Percentiles rank a stretch among this genome's conserved stretches.
Conservation (phyloP, 2,888 invertebrate species). For the Notodonta dromedarius region DNA sequence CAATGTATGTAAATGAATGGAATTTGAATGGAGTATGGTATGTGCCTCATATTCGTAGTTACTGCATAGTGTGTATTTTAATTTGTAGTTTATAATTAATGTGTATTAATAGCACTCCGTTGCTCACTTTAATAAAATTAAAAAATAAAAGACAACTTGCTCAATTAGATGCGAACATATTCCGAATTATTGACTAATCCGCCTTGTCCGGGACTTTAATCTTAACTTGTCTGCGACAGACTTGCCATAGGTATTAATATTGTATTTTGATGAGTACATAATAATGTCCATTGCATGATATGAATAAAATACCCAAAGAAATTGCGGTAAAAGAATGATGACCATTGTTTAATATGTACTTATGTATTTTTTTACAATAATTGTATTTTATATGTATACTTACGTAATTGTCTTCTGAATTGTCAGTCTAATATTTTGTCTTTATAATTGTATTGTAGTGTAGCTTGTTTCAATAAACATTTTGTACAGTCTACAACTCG, state of each 20-base stretch:
- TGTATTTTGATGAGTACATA: too few relatives aligned
- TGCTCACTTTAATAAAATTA: constrained; percentile 12
- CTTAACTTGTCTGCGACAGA: background rate
- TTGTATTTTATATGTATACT: background rate
- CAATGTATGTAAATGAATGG: too few relatives aligned
- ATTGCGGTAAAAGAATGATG: too few relatives aligned
- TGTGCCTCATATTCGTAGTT: too few relatives aligned
- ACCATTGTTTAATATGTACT: too few relatives aligned
- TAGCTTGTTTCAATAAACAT: constrained; percentile 37
- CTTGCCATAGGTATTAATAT: too few relatives aligned
- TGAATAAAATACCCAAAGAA: too few relatives aligned
- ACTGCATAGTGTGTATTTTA: too few relatives aligned
- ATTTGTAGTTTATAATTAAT: background rate
- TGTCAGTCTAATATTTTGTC: constrained; percentile 21
- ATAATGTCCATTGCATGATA: too few relatives aligned
- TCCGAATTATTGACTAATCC: background rate
- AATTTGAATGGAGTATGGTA: too few relatives aligned
- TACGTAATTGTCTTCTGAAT: constrained; percentile 12
- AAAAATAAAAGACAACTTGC: constrained; percentile 23
- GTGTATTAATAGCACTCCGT: background rate
- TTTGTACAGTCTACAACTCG: constrained; percentile 37
- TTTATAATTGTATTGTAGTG: constrained; percentile 27
- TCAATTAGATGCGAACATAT: constrained; percentile 17
- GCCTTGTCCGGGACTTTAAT: background rate
- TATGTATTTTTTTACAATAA: background rate